A percentile compares a stretch with the other conserved stretches of the same genome.
phyloP scores from a whole-genome alignment of 2,113 vertebrate genomes.

The Anoplopoma fimbria region DNA sequence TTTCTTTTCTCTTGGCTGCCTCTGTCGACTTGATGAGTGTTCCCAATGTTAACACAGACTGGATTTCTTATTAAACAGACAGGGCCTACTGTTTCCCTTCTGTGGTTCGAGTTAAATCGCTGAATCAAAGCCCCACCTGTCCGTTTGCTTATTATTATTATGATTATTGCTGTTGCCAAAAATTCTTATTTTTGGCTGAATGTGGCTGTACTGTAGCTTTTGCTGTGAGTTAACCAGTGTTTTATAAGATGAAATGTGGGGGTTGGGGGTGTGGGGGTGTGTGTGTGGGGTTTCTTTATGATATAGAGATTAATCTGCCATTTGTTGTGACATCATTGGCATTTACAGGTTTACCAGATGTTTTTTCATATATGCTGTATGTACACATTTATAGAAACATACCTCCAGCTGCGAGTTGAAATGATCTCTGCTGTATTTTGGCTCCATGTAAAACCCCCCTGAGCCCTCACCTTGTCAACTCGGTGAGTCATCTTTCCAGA shows the following conservation, averaged over 20 bases:
- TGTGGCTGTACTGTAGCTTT: slow-evolving; percentile 61
- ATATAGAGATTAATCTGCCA: slow-evolving; percentile 56
- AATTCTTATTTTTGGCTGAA: slow-evolving; percentile 53
- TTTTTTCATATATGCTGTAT: slow-evolving; percentile 42
- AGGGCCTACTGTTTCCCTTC: slow-evolving; percentile 41
- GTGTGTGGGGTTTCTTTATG: slow-evolving; percentile 8
- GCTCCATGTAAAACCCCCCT: slow-evolving; percentile 15
- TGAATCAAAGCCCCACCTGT: slow-evolving; percentile 46
- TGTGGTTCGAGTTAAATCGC: slow-evolving; percentile 18
- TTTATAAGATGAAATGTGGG: slow-evolving; percentile 39
- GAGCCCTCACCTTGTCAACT: slow-evolving; percentile 59
- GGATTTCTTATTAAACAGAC: slow-evolving; percentile 71
- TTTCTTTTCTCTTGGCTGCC: slow-evolving; percentile 65
- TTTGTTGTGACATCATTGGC: slow-evolving; percentile 53
- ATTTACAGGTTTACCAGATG: slow-evolving; percentile 48
- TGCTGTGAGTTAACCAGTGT: slow-evolving; percentile 54
- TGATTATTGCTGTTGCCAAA: slow-evolving; percentile 48
- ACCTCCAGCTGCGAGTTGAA: slow-evolving; percentile 53
- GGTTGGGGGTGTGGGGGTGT: neutral
- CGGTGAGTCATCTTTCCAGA: slow-evolving; percentile 65
- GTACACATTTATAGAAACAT: slow-evolving; percentile 50
- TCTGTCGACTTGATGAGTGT: slow-evolving; percentile 63
- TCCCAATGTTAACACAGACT: slow-evolving; percentile 60
- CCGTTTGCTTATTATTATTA: neutral
- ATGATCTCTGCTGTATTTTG: slow-evolving; percentile 38